A percentile compares a stretch with the other conserved stretches of the same genome.
These are phyloP conservation scores for Chelonia mydas DNA, from an alignment of 2,797 vertebrate species.

Conservation along the genomic window DNA sequence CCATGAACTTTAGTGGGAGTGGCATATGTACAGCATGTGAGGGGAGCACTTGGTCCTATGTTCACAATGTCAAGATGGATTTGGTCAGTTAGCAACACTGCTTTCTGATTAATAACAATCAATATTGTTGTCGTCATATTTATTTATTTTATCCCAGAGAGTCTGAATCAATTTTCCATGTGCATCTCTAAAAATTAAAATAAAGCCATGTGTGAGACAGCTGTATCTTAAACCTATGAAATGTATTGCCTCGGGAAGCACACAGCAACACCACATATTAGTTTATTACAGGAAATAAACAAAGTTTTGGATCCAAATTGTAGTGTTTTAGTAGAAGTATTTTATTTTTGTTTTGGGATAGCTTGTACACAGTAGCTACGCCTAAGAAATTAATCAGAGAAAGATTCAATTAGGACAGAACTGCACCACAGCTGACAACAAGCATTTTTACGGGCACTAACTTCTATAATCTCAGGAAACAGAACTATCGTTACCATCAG, in stretches of 20 bases:
- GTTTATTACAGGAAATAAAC: slow-evolving; percentile 12
- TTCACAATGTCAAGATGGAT: not conserved
- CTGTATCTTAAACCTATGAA: not conserved
- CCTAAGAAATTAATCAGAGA: not conserved
- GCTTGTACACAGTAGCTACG: not conserved
- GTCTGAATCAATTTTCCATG: slow-evolving; percentile 4
- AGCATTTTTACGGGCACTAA: not conserved
- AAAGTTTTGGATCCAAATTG: not conserved
- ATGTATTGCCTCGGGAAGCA: slow-evolving; percentile 1
- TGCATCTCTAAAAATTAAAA: slow-evolving; percentile 22
- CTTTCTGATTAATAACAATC: not conserved
- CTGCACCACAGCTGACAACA: not conserved
- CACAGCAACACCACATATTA: not conserved
- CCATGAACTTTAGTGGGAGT: not conserved
- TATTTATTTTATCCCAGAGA: slow-evolving; percentile 17
- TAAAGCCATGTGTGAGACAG: not conserved
- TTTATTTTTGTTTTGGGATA: not conserved
- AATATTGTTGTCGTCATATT: not conserved
- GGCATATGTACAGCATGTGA: not conserved
- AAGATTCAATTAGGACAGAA: not conserved
- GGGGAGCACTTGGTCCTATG: not conserved
- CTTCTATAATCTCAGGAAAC: not conserved
- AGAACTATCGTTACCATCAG: not conserved
- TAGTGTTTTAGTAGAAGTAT: not conserved
- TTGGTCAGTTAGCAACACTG: not conserved